Base-by-base conservation (phyloP, 2,888 invertebrate genomes). In the Isotomurus palustris region DNA sequence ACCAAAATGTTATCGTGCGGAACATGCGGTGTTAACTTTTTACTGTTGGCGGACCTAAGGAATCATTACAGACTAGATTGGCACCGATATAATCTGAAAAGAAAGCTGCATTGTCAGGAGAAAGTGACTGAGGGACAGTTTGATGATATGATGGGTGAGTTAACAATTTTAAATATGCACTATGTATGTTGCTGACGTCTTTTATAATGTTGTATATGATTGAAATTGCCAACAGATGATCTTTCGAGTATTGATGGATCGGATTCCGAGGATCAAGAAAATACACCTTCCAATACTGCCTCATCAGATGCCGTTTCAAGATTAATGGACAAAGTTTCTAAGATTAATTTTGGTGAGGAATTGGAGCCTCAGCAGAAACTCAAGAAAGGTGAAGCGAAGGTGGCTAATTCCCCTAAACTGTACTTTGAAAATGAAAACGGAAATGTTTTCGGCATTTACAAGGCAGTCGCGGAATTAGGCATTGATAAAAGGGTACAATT, bases 71-170 rank as follows among this genome's bases (percentile, higher is more conserved):
- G 86, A 72, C 77, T 87, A 35, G 90, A 90, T 73, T 90, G 88
- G 89, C 90, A 91, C 74, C 81, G 87, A 2, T 87, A 87, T 72
- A 91, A 91, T 75, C 76, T 91, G 36, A 88, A 87, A 71, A 81
- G 84, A 65, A 84, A 83, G 64, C 73, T 89, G 12, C 80, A 81
- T 66, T 84, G 83, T 8, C 76, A 77, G 51, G 73, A 75, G 44
- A 74, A 79, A 2, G 74, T 85, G 22, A 77, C 76, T 8, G 83
- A 84, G 72, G 81, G 81, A 44, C 76, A 78, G 61, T 85, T 85
- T 75, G 75, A 75, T 54, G 74, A 76, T 29, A 75, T 79, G 63
- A 78, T 77, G 27, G 79, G 78, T 72, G 35, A 32, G 8, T 32
- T 19, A 40, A 40, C n/a, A 17, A 40, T 6, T 32, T 14, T 32